Percentiles rank a stretch among this genome's conserved stretches.
Evolutionary conservation across 2,113 vertebrate species (phyloP).

Genomic region (Equus przewalskii): DNA sequence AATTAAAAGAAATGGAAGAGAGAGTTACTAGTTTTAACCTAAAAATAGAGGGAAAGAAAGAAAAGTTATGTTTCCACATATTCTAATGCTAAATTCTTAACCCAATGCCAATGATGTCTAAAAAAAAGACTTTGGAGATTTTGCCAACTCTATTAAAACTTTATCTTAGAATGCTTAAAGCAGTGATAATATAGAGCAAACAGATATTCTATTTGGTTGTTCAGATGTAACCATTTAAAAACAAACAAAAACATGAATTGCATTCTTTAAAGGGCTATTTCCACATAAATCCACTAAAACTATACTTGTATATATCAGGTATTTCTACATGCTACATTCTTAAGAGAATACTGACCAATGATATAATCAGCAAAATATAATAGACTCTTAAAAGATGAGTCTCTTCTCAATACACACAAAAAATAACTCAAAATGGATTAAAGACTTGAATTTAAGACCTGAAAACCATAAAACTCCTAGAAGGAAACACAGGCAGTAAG

Average conservation of each 20-base stretch:
- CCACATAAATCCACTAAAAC: neutral
- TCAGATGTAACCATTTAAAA: neutral
- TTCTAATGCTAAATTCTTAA: conserved; percentile 20
- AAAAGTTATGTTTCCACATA: neutral
- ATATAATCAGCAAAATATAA: neutral
- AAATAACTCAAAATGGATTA: neutral
- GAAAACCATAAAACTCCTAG: neutral
- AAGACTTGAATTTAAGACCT: neutral
- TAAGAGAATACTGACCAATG: neutral
- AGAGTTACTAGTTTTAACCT: neutral
- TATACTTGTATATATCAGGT: neutral
- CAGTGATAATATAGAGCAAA: neutral
- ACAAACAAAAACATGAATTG: neutral
- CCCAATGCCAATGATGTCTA: neutral
- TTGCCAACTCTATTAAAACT: neutral
- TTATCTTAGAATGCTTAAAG: conserved; percentile 5
- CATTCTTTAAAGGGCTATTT: neutral
- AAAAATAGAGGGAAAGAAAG: conserved; percentile 4
- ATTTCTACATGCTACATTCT: neutral
- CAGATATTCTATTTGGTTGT: neutral
- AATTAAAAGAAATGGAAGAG: neutral
- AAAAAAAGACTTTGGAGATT: conserved; percentile 1
- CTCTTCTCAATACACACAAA: neutral
- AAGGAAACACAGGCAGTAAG: neutral
- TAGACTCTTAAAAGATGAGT: neutral